Base-by-base conservation (phyloP, 2,888 invertebrate species). In the Cylloceria caligata region DNA sequence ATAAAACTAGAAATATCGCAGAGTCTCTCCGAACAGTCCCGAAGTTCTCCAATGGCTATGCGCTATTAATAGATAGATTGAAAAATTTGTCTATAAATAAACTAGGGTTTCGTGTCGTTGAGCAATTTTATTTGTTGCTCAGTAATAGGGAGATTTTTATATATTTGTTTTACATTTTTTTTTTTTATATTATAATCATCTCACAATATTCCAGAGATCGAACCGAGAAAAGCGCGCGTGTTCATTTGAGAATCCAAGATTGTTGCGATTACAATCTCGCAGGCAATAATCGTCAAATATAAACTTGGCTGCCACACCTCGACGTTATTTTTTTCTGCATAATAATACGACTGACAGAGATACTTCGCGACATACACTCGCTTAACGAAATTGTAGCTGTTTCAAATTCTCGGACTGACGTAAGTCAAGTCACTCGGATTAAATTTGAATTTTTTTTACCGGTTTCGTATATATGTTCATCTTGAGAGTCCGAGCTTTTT, bases 281-380 rank as follows among this genome's bases (percentile, higher is more conserved):
- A 74, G 80, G 87, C 84, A 86, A 87, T 86, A 86, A 88, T 87
- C 86, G 86, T 85, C 85, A 86, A 87, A 88, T 88, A 88, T 88
- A 88, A 88, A 88, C 87, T 88, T 88, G 88, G 88, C 88, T 68
- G 68, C 65, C 36, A 74, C 47, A 73, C 78, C 73, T 36, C 65
- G 78, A 81, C 80, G 69, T n/a, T n/a, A 83, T 87, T 84, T 81
- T 87, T 84, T 80, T 83, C 83, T 74, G n/a, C 73, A 83, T 80
- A 79, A 85, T 85, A 82, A 78, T 74, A 47, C 39, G 64, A 5
- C 62, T 60, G 68, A n/a, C 21, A 52, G 62, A 30, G 52, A 36
- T 11, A 36, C 39, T 49, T 11, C 47, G 65, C 57, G 34, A 19
- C 24, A 4, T 13, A 2, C 34, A 19, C 21, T 45, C 6, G n/a